Conservation (phyloP, 2,888 invertebrate genomes). For the Aelia acuminata region DNA sequence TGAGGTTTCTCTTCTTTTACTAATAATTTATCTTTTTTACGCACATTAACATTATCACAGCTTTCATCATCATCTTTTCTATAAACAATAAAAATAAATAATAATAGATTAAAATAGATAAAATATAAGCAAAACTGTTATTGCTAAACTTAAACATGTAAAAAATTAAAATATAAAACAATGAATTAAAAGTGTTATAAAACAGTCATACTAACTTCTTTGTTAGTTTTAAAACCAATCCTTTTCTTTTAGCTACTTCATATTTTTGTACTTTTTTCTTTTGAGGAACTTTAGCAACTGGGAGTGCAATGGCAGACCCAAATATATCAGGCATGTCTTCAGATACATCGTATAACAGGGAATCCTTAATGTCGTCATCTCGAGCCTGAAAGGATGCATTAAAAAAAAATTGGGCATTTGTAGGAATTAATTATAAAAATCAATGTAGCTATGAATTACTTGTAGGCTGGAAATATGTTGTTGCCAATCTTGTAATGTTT, state of each 20-base stretch:
- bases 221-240: slow-evolving; percentile 53
- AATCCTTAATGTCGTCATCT: slow-evolving; percentile 46
- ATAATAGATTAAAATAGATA: too few relatives aligned
- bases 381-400: slow-evolving; percentile 25
- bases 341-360: slow-evolving; percentile 24
- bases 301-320: slow-evolving; percentile 46
- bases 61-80: slow-evolving; percentile 9
- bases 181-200: background rate
- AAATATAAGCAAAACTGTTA: too few relatives aligned
- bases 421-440: background rate
- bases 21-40: slow-evolving; percentile 32
- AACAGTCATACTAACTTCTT: slow-evolving; percentile 50
- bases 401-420: background rate
- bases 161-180: too few relatives aligned
- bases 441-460: slow-evolving; percentile 67
- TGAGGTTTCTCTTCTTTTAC: slow-evolving; percentile 14
- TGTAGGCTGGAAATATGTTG: slow-evolving; percentile 71
- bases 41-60: slow-evolving; percentile 24
- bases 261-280: slow-evolving; percentile 53
- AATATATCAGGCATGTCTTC: slow-evolving; percentile 58
- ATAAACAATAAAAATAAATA: background rate
- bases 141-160: too few relatives aligned
- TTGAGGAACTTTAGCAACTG: slow-evolving; percentile 51
- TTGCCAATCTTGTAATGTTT: slow-evolving; percentile 72
- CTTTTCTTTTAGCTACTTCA: slow-evolving; percentile 54